Evolutionary conservation across 2,888 invertebrate species (phyloP), one percentile per base, ranked within the genome.

Genomic region (Patella pellucida): DNA sequence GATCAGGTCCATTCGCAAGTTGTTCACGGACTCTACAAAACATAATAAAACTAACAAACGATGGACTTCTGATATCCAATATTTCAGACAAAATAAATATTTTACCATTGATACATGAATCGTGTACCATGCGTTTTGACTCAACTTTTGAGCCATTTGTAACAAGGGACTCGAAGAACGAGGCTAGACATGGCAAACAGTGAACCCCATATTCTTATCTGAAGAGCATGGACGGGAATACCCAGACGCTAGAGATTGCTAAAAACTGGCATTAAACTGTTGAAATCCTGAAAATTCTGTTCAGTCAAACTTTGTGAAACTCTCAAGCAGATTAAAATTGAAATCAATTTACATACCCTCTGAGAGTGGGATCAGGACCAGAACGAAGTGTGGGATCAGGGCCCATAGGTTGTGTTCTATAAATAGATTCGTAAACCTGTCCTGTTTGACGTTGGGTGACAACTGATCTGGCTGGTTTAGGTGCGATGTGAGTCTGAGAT

Each of bases 341-440:
- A 41, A 41, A 41, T 41, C 41, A 52, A 19, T n/a, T 51, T 69
- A 84, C 88, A 83, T 83, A 96, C 96, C 96, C 90, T 52, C 96
- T 92, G 50, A 96, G 91, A 84, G 93, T 93, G 86, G 95, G 95
- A 88, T 95, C 94, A 0, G 96, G 94, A 73, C 97, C 97, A 87
- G 94, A 94, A n/a, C 93, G 92, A n/a, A 95, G 91, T 68, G 92
- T 91, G 2, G 94, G 90, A 91, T 96, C 94, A 50, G 95, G 94
- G 31, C 97, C 97, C 73, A 91, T 89, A 7, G 94, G 93, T 3
- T 31, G 54, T 19, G 85, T 84, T 51, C 83, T 82, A 76, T 82
- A 79, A 56, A 77, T 72, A 0, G 83, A 84, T n/a, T 62, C 76
- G 52, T 72, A 23, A 14, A 27, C 15, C 56, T 41, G 27, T 23